Conservation (phyloP, 2,113 vertebrate species). For the Percina caprodes region DNA sequence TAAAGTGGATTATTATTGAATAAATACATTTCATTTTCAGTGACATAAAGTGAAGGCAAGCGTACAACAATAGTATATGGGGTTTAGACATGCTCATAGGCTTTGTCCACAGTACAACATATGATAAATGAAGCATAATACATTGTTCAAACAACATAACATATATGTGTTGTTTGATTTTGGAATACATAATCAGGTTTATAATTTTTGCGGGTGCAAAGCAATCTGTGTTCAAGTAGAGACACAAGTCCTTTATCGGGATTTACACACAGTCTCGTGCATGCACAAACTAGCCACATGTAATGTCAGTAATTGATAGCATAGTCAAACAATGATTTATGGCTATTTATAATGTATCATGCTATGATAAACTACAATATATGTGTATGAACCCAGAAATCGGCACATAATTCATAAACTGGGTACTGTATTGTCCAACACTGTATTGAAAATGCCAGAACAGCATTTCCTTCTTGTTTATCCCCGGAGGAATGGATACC, state of each 20-base stretch:
- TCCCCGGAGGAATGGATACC: constrained; percentile 61
- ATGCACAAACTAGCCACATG: not conserved
- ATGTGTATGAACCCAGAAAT: constrained; percentile 32
- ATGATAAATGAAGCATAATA: constrained; percentile 27
- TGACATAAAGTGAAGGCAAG: constrained; percentile 42
- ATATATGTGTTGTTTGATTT: not conserved
- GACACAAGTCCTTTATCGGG: not conserved
- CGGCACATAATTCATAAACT: constrained; percentile 56
- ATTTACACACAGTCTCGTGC: too few relatives aligned
- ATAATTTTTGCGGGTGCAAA: not conserved
- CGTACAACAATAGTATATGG: constrained; percentile 24
- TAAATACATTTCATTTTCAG: constrained; percentile 63
- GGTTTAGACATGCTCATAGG: constrained; percentile 6
- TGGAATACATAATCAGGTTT: not conserved
- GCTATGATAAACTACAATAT: constrained; percentile 11
- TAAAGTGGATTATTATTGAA: constrained; percentile 69
- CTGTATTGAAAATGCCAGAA: constrained; percentile 57
- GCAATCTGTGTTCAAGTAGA: not conserved
- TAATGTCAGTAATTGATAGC: constrained; percentile 30
- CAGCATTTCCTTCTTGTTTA: constrained; percentile 70
- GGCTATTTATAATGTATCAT: constrained; percentile 21
- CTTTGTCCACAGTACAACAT: constrained; percentile 27
- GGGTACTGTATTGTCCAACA: constrained; percentile 58
- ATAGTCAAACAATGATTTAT: not conserved
- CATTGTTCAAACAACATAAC: constrained; percentile 11